Base-by-base conservation (phyloP, 23 tunicate species). In the Aplidium turbinatum region DNA sequence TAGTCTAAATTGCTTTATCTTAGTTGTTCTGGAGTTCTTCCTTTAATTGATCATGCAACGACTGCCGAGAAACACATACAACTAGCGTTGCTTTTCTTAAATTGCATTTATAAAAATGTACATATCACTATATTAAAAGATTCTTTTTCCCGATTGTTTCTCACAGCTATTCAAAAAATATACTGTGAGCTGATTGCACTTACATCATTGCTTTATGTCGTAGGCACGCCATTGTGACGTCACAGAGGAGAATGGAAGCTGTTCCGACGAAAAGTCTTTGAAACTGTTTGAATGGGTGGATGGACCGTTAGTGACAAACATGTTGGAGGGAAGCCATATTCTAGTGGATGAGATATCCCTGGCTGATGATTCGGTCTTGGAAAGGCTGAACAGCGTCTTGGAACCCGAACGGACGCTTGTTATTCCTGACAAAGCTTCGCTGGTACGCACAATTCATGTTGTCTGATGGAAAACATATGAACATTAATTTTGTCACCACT, bases 331-430 rank as follows among this genome's bases (percentile, higher is more conserved):
- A 1, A 5, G 35, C 19, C 74, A 76, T 34, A 46, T 94, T 3
- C 58, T 94, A 0, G 79, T 94, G 24, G 99, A 94, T 52, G 99
- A 94, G 57, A 94, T 94, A 4, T 94, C 99, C 23, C 76, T 94
- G 35, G 99, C 99, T 54, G 95, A 94, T 56, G 99, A 94, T 69
- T 87, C 99, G 9, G 99, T 94, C 24, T 35, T 94, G 70, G 99
- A 94, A 63, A 50, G 99, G 27, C 69, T 94, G 1, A 94, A 94
- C 79, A 81, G 89, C 53, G 94, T 94, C 29, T 73, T 94, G 29
- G 99, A 94, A 66, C 85, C 86, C 0, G 99, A 87, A 63, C 45
- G 99, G 51, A 82, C 64, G 6, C 76, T 94, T 16, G 91, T 83
- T 55, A 72, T 87, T 28, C 94, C 99, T 2, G 99, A 94, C 38